Conservation (phyloP, 1,140 invertebrate species). For the Formica selysi region DNA sequence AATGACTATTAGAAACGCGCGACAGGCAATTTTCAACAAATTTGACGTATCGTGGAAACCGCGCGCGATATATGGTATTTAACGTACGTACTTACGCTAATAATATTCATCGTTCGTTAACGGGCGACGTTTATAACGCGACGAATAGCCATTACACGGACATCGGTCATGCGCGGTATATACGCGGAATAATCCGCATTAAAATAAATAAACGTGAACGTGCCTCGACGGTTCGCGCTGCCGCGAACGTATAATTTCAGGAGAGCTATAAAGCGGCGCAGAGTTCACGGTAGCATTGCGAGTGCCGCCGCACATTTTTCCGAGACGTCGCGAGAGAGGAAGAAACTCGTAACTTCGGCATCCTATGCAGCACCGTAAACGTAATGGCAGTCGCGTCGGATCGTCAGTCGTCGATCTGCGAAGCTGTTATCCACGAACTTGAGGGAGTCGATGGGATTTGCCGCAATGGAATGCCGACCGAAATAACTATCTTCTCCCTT, state of each 20-base stretch:
- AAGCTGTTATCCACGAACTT: constrained; percentile 56
- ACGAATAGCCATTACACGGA: neutral
- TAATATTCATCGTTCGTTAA: constrained; percentile 44
- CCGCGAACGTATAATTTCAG: constrained; percentile 34
- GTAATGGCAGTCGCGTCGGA: constrained; percentile 67
- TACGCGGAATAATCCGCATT: constrained; percentile 30
- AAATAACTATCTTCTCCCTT: constrained; percentile 48
- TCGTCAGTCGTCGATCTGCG: constrained; percentile 31
- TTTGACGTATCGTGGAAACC: neutral
- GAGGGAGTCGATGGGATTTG: constrained; percentile 53
- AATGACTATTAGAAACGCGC: neutral
- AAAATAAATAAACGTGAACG: constrained; percentile 55
- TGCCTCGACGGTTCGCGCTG: neutral
- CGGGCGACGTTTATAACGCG: constrained; percentile 42
- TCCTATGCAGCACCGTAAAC: constrained; percentile 64
- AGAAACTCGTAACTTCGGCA: constrained; percentile 44
- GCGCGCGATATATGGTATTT: neutral
- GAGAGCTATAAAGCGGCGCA: constrained; percentile 6
- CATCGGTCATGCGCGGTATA: neutral
- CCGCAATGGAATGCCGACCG: constrained; percentile 29
- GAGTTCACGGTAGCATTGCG: neutral
- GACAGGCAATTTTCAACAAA: constrained; percentile 4
- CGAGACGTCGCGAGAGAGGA: constrained; percentile 30
- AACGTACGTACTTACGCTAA: constrained; percentile 27
- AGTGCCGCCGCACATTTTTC: neutral